A percentile compares a stretch with the other conserved stretches of the same genome.
Evolutionary conservation across 1,140 invertebrate species (phyloP).

Genomic region (Chymomyza costata): DNA sequence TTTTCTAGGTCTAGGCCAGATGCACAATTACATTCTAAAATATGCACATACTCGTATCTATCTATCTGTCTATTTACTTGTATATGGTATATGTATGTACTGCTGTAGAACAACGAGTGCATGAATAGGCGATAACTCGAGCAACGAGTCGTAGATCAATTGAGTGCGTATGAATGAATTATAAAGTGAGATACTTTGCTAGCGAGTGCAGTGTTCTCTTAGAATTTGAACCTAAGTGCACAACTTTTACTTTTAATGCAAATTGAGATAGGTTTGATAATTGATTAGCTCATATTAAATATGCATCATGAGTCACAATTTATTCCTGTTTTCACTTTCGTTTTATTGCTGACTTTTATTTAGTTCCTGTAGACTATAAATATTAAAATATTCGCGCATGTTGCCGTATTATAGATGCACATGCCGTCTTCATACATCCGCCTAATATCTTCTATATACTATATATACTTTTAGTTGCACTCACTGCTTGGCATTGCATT

Average conservation of each 20-base stretch:
- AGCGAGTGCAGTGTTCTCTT: too few species aligned
- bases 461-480: too few species aligned
- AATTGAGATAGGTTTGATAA: too few species aligned
- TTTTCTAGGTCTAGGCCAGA: conserved; percentile 75
- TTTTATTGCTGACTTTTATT: conserved; percentile 32
- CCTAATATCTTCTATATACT: conserved; percentile 66
- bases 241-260: too few species aligned
- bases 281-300: too few species aligned
- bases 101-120: background rate
- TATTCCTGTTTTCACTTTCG: background rate
- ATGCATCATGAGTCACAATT: background rate
- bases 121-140: background rate
- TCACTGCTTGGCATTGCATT: too few species aligned
- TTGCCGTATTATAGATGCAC: conserved; percentile 57
- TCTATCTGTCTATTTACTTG: conserved; percentile 2
- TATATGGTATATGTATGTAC: conserved; percentile 8
- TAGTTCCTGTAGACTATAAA: conserved; percentile 48
- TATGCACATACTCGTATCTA: conserved; percentile 49
- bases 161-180: too few species aligned
- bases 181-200: too few species aligned
- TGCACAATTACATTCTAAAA: conserved; percentile 75
- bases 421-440: conserved; percentile 60
- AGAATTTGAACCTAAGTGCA: too few species aligned
- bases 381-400: conserved; percentile 33
- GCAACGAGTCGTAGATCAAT: too few species aligned